Conservation (phyloP, 1,140 invertebrate genomes). For the Oscheius sp. region DNA sequence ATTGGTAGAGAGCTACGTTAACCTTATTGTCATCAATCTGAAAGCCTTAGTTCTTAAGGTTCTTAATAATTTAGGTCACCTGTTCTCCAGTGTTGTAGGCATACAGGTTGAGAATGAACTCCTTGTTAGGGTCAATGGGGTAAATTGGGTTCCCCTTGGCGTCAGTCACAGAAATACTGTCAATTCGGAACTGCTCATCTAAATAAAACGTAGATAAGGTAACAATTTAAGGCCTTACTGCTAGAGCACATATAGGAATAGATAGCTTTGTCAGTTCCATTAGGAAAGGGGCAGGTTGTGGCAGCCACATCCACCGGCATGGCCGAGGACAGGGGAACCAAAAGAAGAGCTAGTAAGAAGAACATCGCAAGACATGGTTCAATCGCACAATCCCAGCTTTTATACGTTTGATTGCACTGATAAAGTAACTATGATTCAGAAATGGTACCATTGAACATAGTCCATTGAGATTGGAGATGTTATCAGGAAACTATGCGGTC, state of each 20-base stretch:
- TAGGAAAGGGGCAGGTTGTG: constrained; percentile 38
- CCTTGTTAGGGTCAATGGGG: constrained; percentile 29
- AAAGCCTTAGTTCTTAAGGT: too few relatives aligned
- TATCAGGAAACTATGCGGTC: too few relatives aligned
- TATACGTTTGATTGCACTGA: too few relatives aligned
- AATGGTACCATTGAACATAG: too few relatives aligned
- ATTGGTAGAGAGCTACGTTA: constrained; percentile 36
- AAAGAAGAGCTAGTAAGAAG: too few relatives aligned
- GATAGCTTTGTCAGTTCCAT: constrained; percentile 26
- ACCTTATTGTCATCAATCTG: constrained; percentile 35
- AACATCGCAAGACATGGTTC: too few relatives aligned
- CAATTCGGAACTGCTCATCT: constrained; percentile 28
- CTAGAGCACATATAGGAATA: constrained; percentile 28
- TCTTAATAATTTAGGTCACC: not conserved
- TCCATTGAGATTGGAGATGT: too few relatives aligned
- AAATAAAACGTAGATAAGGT: not conserved
- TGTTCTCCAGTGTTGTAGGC: constrained; percentile 26
- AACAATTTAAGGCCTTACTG: constrained; percentile 4
- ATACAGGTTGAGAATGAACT: constrained; percentile 37
- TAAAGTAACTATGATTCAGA: too few relatives aligned
- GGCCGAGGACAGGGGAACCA: too few relatives aligned
- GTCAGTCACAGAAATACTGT: constrained; percentile 22
- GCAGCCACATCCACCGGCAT: too few relatives aligned
- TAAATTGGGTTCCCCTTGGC: constrained; percentile 30
- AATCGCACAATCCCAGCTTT: too few relatives aligned